phyloP scores from a whole-genome alignment of 2,888 invertebrate species.

The Blastobasis lacticolella region DNA sequence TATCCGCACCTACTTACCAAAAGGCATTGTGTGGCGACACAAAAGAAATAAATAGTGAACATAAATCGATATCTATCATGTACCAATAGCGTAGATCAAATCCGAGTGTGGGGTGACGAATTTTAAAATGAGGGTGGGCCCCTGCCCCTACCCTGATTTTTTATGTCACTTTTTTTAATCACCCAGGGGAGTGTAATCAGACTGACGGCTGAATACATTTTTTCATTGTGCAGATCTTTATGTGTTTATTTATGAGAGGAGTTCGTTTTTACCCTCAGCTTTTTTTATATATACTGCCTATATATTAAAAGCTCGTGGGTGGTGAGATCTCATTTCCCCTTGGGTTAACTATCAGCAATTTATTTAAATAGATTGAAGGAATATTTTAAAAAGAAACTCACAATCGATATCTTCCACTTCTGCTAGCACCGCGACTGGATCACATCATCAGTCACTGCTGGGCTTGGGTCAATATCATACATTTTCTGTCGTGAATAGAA shows the following conservation, averaged over 20 bases:
- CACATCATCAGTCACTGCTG: too few relatives aligned
- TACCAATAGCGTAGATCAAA: conserved; percentile 14
- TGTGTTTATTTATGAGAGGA: conserved; percentile 17
- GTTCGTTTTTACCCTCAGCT: conserved; percentile 10
- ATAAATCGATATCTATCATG: conserved; percentile 15
- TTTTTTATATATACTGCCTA: conserved; percentile 1
- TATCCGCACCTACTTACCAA: too few relatives aligned
- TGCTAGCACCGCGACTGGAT: too few relatives aligned
- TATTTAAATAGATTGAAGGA: too few relatives aligned
- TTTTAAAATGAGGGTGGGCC: conserved; percentile 16
- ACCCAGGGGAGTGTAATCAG: conserved; percentile 2
- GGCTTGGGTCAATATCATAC: too few relatives aligned
- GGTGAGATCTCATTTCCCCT: not conserved
- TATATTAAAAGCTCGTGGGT: conserved; percentile 3
- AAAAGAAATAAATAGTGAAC: too few relatives aligned
- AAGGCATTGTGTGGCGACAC: too few relatives aligned
- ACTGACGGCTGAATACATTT: conserved; percentile 9
- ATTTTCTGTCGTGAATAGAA: too few relatives aligned
- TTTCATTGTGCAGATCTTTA: conserved; percentile 8
- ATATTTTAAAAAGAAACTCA: too few relatives aligned
- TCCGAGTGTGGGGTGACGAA: conserved; percentile 14
- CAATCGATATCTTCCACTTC: too few relatives aligned
- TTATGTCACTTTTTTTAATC: conserved; percentile 4
- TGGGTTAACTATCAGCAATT: too few relatives aligned
- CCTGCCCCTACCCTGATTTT: conserved; percentile 10